A percentile compares a stretch with the other conserved stretches of the same genome.
Conservation (phyloP, 2,113 vertebrate genomes). For the Calidris pygmaea region DNA sequence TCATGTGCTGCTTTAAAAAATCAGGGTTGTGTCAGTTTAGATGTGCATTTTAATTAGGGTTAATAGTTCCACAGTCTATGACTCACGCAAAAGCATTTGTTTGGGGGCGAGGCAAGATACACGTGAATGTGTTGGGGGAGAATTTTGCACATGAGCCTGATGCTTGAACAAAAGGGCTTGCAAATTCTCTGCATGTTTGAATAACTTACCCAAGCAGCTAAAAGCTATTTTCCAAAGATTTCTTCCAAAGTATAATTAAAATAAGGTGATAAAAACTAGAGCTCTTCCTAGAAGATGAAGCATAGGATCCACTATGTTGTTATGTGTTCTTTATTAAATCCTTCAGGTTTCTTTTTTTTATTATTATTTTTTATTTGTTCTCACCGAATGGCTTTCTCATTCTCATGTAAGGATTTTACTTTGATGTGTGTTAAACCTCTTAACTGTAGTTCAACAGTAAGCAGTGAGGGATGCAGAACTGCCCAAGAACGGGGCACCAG, state of each 20-base stretch:
- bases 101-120: neutral
- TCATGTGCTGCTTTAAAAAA: constrained; percentile 34
- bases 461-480: neutral
- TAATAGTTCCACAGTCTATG: constrained; percentile 10
- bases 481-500: neutral
- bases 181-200: neutral
- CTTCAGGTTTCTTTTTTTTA: neutral
- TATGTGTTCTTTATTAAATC: neutral
- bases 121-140: neutral
- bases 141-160: neutral
- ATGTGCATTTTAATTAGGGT: constrained; percentile 62
- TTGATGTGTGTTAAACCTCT: neutral
- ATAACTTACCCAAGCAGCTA: neutral
- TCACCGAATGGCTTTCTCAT: neutral
- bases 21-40: constrained; percentile 24
- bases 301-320: neutral
- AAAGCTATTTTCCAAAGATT: neutral
- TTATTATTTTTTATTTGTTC: neutral
- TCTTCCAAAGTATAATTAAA: neutral
- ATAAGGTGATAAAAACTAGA: neutral
- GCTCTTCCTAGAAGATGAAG: neutral
- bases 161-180: neutral
- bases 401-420: neutral
- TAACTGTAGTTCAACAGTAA: neutral
- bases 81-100: constrained; percentile 33